Percentiles rank a stretch among this genome's conserved stretches.
Conservation (phyloP, 1,140 invertebrate species). For the Cardiocondyla obscurior region DNA sequence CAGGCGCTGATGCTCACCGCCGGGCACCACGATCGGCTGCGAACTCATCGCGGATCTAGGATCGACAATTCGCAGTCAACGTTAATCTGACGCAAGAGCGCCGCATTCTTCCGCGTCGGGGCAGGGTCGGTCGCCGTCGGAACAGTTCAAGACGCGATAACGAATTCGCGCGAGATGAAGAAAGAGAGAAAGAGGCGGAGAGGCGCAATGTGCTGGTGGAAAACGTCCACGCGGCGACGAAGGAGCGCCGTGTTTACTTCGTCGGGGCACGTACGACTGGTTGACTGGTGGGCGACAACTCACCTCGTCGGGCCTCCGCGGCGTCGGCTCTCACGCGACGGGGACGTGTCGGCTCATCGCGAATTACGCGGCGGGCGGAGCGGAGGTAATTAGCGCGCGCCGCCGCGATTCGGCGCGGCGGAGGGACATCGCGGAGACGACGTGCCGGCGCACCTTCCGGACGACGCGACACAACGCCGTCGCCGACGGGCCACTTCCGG, state of each 20-base stretch:
- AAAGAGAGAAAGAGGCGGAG: too few species aligned
- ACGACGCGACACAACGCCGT: background rate
- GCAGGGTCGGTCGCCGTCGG: too few species aligned
- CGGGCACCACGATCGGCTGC: slow-evolving; percentile 81
- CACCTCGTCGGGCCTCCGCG: too few species aligned
- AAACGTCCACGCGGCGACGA: background rate
- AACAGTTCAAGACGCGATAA: too few species aligned
- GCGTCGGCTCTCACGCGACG: slow-evolving; percentile 1
- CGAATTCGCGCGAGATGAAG: too few species aligned
- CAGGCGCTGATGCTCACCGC: slow-evolving; percentile 75
- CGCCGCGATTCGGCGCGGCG: background rate
- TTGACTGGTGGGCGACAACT: too few species aligned
- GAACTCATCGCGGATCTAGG: slow-evolving; percentile 76
- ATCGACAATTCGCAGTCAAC: background rate
- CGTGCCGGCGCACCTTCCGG: background rate
- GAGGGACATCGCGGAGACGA: slow-evolving; percentile 47
- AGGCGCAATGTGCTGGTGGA: too few species aligned
- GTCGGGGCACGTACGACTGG: too few species aligned
- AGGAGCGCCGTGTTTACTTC: too few species aligned
- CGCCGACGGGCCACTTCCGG: too few species aligned
- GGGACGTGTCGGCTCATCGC: slow-evolving; percentile 24
- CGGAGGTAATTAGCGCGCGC: slow-evolving; percentile 3
- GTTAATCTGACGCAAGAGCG: background rate
- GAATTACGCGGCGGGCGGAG: slow-evolving; percentile 28
- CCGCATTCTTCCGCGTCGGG: background rate